Evolutionary conservation across 2,797 vertebrate genomes (phyloP), one percentile per base, ranked within the genome.

Genomic region (Tenualosa thibaudeaui): DNA sequence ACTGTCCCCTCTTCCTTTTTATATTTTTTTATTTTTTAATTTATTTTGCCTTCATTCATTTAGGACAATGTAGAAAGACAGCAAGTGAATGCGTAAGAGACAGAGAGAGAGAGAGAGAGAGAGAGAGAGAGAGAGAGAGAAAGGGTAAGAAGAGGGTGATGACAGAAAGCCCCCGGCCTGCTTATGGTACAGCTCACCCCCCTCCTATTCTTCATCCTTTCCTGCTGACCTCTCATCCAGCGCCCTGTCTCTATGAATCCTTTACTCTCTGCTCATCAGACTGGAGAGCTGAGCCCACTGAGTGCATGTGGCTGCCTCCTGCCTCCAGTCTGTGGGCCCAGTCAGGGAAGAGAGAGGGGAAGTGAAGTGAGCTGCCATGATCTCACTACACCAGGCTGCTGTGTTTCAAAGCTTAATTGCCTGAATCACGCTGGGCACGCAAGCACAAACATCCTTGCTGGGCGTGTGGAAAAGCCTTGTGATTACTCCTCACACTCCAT

Each of bases 401-500:
- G 37, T 78, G 71, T 46, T 78, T 78, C 43, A 8, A 46, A 46
- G 71, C 15, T 6, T 78, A 78, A 78, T 78, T 43, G 71, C 37
- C 37, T 78, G 40, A 78, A 78, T 78, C 71, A 78, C 19, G 71
- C 71, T 40, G 71, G 40, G 71, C 71, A 78, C 71, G 40, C 71
- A 78, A 78, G 37, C 26, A 78, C 71, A 78, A 78, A 78, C 71
- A 78, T 78, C 71, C 71, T 46, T 37, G 15, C 68, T 43, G 58
- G 50, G 81, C 40, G 60, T 53, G 24, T 68, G 81, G 65, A 71
- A 60, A 43, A 51, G 49, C 31, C 82, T 49, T 82, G 84, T 87
- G 85, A 89, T 88, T 89, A 87, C 86, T 90, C 89, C 87, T 89
- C 88, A 91, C 89, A 91, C 87, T 87, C 86, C 81, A 24, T n/a